phyloP scores from a whole-genome alignment of 2,113 vertebrate species.

The Phainopepla nitens region DNA sequence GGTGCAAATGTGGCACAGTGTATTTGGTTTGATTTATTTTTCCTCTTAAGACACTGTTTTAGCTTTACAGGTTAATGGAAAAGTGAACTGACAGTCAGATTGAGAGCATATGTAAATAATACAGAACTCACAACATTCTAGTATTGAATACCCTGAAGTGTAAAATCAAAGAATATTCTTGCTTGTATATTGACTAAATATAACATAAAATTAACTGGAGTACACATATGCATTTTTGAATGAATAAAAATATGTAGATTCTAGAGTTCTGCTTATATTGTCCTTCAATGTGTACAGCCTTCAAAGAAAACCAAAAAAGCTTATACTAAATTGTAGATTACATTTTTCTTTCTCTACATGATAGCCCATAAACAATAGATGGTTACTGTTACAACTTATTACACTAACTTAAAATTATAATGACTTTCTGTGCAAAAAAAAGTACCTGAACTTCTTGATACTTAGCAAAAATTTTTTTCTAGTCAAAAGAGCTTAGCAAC shows the following conservation, averaged over 20 bases:
- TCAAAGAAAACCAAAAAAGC: not conserved
- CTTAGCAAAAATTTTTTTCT: not conserved
- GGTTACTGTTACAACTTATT: not conserved
- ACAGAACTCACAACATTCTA: not conserved
- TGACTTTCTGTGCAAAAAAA: not conserved
- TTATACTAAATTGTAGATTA: not conserved
- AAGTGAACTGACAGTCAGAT: not conserved
- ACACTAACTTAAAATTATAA: not conserved
- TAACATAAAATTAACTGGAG: not conserved
- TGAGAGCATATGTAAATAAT: not conserved
- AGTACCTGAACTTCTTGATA: not conserved
- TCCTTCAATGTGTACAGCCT: not conserved
- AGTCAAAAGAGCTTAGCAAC: not conserved
- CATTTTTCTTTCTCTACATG: not conserved
- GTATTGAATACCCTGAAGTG: not conserved
- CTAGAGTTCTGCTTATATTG: not conserved
- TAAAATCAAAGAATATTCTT: not conserved
- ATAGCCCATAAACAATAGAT: not conserved
- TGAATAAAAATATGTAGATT: not conserved
- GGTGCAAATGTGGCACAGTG: not conserved
- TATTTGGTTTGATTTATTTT: not conserved
- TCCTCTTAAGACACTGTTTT: not conserved
- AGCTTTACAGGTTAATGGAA: not conserved
- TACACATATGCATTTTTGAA: not conserved
- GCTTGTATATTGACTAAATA: not conserved